Base-by-base conservation (phyloP, 2,888 invertebrate species). In the Andrena praecox region DNA sequence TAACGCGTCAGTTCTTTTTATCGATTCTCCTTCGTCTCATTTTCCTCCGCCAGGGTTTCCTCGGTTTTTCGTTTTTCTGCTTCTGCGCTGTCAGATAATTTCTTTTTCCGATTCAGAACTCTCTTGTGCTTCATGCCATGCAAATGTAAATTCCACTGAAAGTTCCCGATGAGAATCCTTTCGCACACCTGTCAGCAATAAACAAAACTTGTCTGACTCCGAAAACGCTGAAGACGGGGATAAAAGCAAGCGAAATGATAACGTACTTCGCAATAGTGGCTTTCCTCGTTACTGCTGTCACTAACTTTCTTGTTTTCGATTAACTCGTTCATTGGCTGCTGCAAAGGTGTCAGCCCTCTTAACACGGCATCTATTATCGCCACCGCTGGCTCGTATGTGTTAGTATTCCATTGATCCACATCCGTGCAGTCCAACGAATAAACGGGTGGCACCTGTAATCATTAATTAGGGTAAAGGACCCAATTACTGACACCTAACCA, bases 361-460 rank as follows among this genome's bases (percentile, higher is more conserved):
- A 95, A 95, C 87, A 96, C 95, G 74, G 96, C 95, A 66, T 90
- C 85, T 33, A 98, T 95, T 67, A 98, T 96, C 60, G 95, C 93
- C 68, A 96, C 94, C 0, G 98, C 97, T 84, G 97, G 97, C 69
- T 94, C 94, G 85, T 95, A 95, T 0, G 98, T 98, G 60, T 95
- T 93, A 80, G 95, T 95, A n/a, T 96, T 94, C 99, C 99, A 99
- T 91, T 95, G 92, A 0, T 94, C 93, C 24, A 97, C 93, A 93
- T 98, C 95, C 1, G 97, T 97, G 0, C 97, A 96, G 93, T 99
- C 97, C 85, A 99, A 94, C 78, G 96, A 95, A 92, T 97, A 99
- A 59, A 99, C 95, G 27, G 96, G 96, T 31, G 98, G 98, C n/a
- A 97, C 95, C 96, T 97, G 94, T 2, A 56, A 73, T 27, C 7